Evolutionary conservation across 2,797 vertebrate genomes (phyloP).

Genomic region (Coluber constrictor): DNA sequence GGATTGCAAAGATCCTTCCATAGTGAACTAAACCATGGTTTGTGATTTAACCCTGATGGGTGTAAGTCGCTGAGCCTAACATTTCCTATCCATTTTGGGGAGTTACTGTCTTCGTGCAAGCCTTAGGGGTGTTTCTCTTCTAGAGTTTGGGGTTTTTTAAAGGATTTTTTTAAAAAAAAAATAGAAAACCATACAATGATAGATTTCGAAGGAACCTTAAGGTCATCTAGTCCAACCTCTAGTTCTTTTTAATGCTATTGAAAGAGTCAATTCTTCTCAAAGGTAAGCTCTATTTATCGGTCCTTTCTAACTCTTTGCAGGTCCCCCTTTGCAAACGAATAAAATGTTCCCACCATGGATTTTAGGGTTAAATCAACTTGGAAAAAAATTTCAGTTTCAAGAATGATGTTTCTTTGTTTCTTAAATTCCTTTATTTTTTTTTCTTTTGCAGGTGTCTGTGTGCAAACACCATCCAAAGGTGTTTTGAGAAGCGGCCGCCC

Average conservation of each 20-base stretch:
- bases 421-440: neutral
- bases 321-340: fast-evolving
- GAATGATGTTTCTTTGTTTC: neutral
- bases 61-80: neutral
- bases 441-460: neutral
- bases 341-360: neutral
- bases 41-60: neutral
- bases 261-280: neutral
- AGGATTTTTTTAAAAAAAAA: too few species aligned
- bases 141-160: neutral
- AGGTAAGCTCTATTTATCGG: neutral
- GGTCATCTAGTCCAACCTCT: too few species aligned
- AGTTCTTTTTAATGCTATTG: too few species aligned
- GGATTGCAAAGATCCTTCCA: neutral
- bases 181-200: neutral
- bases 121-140: neutral
- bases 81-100: neutral
- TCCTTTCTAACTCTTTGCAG: neutral
- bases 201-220: neutral
- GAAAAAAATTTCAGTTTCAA: neutral
- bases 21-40: neutral
- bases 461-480: neutral
- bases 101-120: neutral
- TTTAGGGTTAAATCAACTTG: neutral
- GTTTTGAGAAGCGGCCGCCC: neutral